Evolutionary conservation across 2,888 invertebrate genomes (phyloP), one percentile per base, ranked within the genome.

Genomic region (Pterostichus niger): DNA sequence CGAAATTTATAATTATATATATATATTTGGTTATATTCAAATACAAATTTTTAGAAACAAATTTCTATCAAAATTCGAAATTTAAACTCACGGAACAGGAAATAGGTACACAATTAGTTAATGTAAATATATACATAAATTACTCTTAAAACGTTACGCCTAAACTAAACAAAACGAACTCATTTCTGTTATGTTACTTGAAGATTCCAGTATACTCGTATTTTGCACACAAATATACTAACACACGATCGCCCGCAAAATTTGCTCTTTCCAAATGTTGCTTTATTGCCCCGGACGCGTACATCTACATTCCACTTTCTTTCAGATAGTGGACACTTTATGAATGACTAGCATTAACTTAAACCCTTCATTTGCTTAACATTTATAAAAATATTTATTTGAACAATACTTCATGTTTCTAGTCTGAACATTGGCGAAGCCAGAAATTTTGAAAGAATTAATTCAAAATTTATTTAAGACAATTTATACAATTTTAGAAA

Each of bases 91-190:
- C n/a, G 35, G 35, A 64, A 64, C 64, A 64, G 35, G 40, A 40
- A 40, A 40, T 40, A 40, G 7, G 40, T 9, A 40, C 24, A 40
- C 40, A 33, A 64, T n/a, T 24, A 35, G 64, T 35, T 64, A 35
- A 64, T 13, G 64, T 64, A 64, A 64, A 64, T 64, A 61, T 61
- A 64, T 33, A 64, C 64, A 64, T 64, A 64, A 64, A 33, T 35
- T 35, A 64, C 64, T 11, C 64, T 33, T 46, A 44, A 73, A 73
- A 73, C 73, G 46, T 75, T 75, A 15, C 33, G 49, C 52, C 17
- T n/a, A 33, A 52, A 33, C 75, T 49, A 52, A 75, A 75, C 75
- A 75, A 75, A 75, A 24, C 75, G 46, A 75, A 75, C 49, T 49
- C 46, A 75, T 75, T 75, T 52, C 33, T 49, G 31, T 17, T 73